These are phyloP conservation scores for Cromileptes altivelis DNA, from an alignment of 2,113 vertebrate species.

Conservation along the genomic window DNA sequence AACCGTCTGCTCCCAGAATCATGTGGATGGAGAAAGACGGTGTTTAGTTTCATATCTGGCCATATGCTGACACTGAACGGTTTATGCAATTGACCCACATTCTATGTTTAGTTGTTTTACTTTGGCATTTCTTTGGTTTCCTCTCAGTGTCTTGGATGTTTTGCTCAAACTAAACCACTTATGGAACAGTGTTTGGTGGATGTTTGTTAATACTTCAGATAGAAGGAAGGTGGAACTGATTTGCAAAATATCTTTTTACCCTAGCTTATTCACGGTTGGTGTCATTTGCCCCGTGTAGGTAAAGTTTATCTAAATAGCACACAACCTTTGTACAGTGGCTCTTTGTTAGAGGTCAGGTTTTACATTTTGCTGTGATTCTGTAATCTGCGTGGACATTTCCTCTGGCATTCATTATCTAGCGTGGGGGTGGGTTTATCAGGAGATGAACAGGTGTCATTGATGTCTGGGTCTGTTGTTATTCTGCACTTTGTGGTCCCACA, in stretches of 20 bases:
- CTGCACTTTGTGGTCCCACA: conserved; percentile 28
- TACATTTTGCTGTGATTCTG: conserved; percentile 29
- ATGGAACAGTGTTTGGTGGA: background rate
- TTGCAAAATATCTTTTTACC: conserved; percentile 26
- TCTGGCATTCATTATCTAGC: conserved; percentile 55
- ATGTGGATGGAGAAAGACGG: background rate
- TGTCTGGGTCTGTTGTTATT: conserved; percentile 45
- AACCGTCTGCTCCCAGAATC: conserved; percentile 45
- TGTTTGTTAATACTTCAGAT: conserved; percentile 13
- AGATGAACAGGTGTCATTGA: conserved; percentile 53
- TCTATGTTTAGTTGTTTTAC: conserved; percentile 31
- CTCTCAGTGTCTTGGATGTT: conserved; percentile 6
- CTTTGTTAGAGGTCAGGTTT: conserved; percentile 52
- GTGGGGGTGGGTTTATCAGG: conserved; percentile 44
- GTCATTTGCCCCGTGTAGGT: conserved; percentile 23
- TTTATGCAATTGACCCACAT: conserved; percentile 54
- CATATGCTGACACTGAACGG: conserved; percentile 36
- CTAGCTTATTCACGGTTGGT: background rate
- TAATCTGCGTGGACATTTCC: conserved; percentile 31
- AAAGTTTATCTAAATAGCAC: conserved; percentile 49
- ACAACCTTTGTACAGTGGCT: conserved; percentile 38
- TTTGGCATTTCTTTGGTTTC: conserved; percentile 20
- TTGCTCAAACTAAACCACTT: conserved; percentile 4
- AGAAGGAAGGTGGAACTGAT: conserved; percentile 12
- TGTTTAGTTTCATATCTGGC: conserved; percentile 45